Evolutionary conservation across 1,140 invertebrate genomes (phyloP).

Genomic region (Linepithema humile): DNA sequence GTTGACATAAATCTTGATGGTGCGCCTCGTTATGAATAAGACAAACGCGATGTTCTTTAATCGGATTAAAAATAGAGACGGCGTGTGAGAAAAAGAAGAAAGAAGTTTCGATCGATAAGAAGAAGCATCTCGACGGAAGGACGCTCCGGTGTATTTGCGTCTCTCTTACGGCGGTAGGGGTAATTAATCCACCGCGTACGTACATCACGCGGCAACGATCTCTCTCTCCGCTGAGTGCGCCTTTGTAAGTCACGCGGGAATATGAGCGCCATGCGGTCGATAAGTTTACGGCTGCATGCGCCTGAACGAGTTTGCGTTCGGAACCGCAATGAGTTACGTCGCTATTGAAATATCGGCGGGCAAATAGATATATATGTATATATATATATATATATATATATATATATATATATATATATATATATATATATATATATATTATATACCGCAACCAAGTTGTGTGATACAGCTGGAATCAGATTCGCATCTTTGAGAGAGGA

Average conservation of each 20-base stretch:
- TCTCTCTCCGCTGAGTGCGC: conserved; percentile 28
- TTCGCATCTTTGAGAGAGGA: conserved; percentile 32
- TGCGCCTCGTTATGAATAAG: background rate
- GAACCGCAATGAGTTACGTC: conserved; percentile 39
- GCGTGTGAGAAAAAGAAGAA: conserved; percentile 4
- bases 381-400: background rate
- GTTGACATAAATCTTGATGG: background rate
- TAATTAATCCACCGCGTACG: conserved; percentile 51
- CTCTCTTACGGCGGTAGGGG: conserved; percentile 21
- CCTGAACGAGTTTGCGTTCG: conserved; percentile 55
- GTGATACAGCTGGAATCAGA: background rate
- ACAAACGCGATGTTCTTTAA: conserved; percentile 12
- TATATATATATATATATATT: background rate
- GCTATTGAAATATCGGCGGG: conserved; percentile 37
- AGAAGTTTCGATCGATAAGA: conserved; percentile 48
- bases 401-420: background rate
- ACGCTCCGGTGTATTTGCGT: conserved; percentile 12
- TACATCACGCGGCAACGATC: conserved; percentile 18
- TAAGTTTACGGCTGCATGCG: conserved; percentile 56
- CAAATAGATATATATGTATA: conserved; percentile 5
- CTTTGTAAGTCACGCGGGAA: conserved; percentile 55
- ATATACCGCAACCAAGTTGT: conserved; percentile 16
- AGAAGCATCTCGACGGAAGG: conserved; percentile 42
- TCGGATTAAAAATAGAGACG: conserved; percentile 41
- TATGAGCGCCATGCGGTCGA: conserved; percentile 54